Base-by-base conservation (phyloP, 2,797 vertebrate species). In the Argya squamiceps region DNA sequence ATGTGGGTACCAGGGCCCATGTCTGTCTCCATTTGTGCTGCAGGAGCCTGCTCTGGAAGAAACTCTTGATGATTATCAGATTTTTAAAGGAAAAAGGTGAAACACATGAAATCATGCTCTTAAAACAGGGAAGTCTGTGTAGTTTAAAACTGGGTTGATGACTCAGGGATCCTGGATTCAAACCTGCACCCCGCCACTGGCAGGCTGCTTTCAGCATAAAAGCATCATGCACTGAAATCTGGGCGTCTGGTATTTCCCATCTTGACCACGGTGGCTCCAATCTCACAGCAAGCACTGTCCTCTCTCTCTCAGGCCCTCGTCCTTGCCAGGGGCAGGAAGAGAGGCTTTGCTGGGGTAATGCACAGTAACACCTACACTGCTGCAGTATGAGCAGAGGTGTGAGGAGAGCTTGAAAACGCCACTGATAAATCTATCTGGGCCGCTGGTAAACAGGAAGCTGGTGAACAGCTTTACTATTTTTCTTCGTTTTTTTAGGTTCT, bases 361-460 rank as follows among this genome's bases (percentile, higher is more conserved):
- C 56, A 80, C 18, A 62, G 26, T 49, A 49, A 49, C 24, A 67
- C 32, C 29, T 19, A 23, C 0, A 0, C 46, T 37, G 21, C 77
- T 78, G 89, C 29, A 36, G 44, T 43, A 21, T 2, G 10, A 60
- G 46, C 30, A 5, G 47, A 96, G 68, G 68, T 83, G 84, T 77
- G 53, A 95, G n/a, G 52, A 70, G 52, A 59, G 41, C 49, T 68
- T 27, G 7, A 30, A 36, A 87, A 37, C 0, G 0, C 41, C 2
- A 1, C 81, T 20, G 76, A 43, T 64, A 80, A 82, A 68, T 39
- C 68, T 74, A 29, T 74, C 44, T 83, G 73, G 92, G 88, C 24
- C 0, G 0, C 58, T 37, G 69, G 29, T 97, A 96, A 96, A 97
- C 96, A 97, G 95, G 96, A 97, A 96, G 65, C 69, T 81, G 37